A percentile compares a stretch with the other conserved stretches of the same genome.
Evolutionary conservation across 2,113 vertebrate species (phyloP).

Genomic region (Hassar affinis): DNA sequence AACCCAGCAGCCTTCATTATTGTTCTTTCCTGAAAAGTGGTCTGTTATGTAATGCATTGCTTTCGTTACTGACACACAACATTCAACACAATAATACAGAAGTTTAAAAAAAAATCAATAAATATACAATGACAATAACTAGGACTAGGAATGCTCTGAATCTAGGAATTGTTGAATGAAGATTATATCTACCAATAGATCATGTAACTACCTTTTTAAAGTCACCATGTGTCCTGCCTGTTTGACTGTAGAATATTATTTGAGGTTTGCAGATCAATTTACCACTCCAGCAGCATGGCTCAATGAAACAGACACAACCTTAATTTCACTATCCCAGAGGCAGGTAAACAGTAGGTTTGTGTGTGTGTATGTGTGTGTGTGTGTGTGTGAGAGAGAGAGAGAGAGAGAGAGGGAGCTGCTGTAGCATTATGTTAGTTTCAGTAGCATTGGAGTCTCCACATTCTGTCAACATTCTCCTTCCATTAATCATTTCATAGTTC

Average conservation of each 20-base stretch:
- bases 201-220: slow-evolving; percentile 5
- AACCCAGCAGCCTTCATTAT: no score
- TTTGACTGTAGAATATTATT: slow-evolving; percentile 13
- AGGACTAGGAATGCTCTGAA: not conserved
- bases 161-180: not conserved
- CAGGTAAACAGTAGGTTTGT: slow-evolving; percentile 27
- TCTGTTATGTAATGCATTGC: no score
- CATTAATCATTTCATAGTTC: not conserved
- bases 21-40: no score
- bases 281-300: slow-evolving; percentile 3
- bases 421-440: not conserved
- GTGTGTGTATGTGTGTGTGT: no score
- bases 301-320: slow-evolving; percentile 1
- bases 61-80: no score
- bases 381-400: not conserved
- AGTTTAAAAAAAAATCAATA: no score
- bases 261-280: slow-evolving; percentile 20
- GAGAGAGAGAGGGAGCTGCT: slow-evolving; percentile 17
- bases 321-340: slow-evolving; percentile 17
- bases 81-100: no score
- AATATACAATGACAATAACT: no score
- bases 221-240: not conserved
- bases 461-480: not conserved
- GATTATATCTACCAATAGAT: not conserved
- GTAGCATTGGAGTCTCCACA: slow-evolving; percentile 2